Evolutionary conservation across 2,113 vertebrate species (phyloP).

Genomic region (Micromys minutus): DNA sequence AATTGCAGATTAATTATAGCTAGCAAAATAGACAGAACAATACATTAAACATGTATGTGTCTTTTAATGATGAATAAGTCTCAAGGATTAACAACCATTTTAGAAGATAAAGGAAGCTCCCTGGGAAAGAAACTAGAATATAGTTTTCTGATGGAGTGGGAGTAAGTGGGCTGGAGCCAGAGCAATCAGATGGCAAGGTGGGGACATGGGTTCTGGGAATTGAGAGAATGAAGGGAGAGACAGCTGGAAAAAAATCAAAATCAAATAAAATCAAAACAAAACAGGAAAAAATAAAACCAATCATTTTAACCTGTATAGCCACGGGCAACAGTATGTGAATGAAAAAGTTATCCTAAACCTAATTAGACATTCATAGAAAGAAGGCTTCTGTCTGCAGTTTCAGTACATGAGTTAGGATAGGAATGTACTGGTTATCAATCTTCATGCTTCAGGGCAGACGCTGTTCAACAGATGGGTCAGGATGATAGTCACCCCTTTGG

Average conservation of each 20-base stretch:
- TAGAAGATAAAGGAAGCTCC: neutral
- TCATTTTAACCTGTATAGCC: slow-evolving; percentile 20
- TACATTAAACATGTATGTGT: neutral
- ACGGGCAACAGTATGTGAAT: slow-evolving; percentile 9
- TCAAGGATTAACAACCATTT: slow-evolving; percentile 3
- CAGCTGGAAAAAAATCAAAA: neutral
- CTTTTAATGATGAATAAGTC: neutral
- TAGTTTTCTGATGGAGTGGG: neutral
- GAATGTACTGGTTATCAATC: slow-evolving; percentile 41
- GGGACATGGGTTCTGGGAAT: neutral
- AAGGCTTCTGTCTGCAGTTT: neutral
- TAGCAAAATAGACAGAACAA: neutral
- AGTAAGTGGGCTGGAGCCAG: too few species aligned
- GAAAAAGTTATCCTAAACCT: slow-evolving; percentile 32
- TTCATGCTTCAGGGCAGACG: slow-evolving; percentile 48
- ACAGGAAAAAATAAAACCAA: neutral
- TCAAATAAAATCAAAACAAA: neutral
- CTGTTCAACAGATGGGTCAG: slow-evolving; percentile 65
- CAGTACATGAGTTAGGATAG: neutral
- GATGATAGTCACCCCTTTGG: slow-evolving; percentile 45
- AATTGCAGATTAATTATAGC: neutral
- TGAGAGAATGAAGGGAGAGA: neutral
- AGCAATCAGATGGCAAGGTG: neutral
- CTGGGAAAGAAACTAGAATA: neutral
- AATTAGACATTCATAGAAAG: slow-evolving; percentile 23